Evolutionary conservation across 2,797 vertebrate species (phyloP), one percentile per base, ranked within the genome.

Genomic region (Platyrinchus mystaceus): DNA sequence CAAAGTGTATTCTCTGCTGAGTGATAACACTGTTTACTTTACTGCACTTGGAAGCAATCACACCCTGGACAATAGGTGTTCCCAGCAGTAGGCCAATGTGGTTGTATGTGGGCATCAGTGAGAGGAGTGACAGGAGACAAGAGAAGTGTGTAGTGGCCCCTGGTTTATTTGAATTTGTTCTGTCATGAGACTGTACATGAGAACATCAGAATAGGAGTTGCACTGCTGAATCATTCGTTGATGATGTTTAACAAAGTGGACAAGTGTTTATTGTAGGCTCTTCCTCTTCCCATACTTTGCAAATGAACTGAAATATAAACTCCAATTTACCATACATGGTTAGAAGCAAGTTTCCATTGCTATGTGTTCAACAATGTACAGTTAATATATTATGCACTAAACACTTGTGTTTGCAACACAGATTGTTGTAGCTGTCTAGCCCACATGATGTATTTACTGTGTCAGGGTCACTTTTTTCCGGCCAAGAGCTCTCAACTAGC

Each of bases 171-270:
- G 71, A 80, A 56, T 74, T 89, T 68, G 9, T 62, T 87, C 82
- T 81, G 53, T 87, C 15, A 1, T 75, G 66, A 81, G 69, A 67
- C 73, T 80, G 12, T 36, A n/a, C 44, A 23, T 30, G 78, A 78
- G 46, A 71, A 58, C 43, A 58, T 30, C n/a, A n/a, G 87, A 80
- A 80, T 34, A 85, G 46, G 64, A 90, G 69, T 58, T 60, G 16
- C 34, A 37, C 32, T 66, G 34, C 24, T 87, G 56, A 62, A 32
- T 80, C 81, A 44, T 94, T 93, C 94, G 80, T 55, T 93, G 90
- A 89, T 77, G 81, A 67, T 93, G 60, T 95, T 95, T 93, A 95
- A 82, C 74, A 89, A 94, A 94, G 49, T 55, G 78, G 91, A 94
- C 89, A 93, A 95, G 84, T 94, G 90, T 94, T 96, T 96, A 94